Percentiles rank a stretch among this genome's conserved stretches.
Conservation (phyloP, 2,888 invertebrate species). For the Itoplectis maculator region DNA sequence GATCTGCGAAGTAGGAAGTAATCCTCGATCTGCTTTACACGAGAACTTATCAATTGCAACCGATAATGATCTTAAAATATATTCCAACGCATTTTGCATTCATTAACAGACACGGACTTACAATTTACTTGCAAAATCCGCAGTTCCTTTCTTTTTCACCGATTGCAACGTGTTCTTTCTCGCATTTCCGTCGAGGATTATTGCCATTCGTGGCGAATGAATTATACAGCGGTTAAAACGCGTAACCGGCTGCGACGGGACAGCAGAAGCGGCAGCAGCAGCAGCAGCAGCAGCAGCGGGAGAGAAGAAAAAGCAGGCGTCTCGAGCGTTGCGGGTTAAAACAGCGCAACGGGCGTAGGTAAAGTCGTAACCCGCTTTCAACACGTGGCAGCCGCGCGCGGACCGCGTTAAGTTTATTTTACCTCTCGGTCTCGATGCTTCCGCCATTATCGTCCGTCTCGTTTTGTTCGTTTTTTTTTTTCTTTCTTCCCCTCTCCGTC, state of each 20-base stretch:
- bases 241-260: neutral
- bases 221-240: conserved; percentile 18
- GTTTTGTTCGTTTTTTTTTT: too few species aligned
- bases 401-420: conserved; percentile 74
- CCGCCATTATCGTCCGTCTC: conserved; percentile 69
- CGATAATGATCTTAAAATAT: too few species aligned
- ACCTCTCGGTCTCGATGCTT: conserved; percentile 68
- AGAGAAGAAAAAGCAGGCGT: neutral
- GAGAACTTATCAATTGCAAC: too few species aligned
- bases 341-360: conserved; percentile 55
- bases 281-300: too few species aligned
- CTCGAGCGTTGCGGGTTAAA: conserved; percentile 40
- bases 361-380: conserved; percentile 68
- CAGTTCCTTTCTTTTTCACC: neutral
- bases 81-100: too few species aligned
- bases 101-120: too few species aligned
- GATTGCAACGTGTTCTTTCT: conserved; percentile 14
- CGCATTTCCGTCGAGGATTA: neutral
- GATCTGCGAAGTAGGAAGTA: too few species aligned
- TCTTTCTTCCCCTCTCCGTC: too few species aligned
- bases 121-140: neutral
- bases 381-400: conserved; percentile 68
- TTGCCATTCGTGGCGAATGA: neutral
- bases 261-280: too few species aligned
- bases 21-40: too few species aligned